These are phyloP conservation scores for Triops longicaudatus DNA, from an alignment of 1,140 invertebrate species.

Conservation along the genomic window DNA sequence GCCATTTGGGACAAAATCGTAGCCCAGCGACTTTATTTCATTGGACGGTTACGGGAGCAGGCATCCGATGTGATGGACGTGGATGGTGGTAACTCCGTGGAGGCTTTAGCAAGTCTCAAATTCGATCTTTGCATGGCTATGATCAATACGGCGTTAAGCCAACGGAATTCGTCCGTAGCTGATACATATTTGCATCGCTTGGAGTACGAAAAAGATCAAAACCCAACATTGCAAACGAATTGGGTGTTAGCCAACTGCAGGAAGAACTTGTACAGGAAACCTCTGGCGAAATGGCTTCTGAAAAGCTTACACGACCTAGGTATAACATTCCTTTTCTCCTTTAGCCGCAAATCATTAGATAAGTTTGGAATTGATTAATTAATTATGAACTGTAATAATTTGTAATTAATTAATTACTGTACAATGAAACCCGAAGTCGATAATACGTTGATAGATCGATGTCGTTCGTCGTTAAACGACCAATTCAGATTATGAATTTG, in stretches of 20 bases:
- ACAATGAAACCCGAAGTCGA: no score
- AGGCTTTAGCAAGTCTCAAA: neutral
- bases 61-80: neutral
- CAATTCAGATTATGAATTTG: no score
- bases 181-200: neutral
- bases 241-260: neutral
- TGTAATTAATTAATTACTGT: no score
- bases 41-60: neutral
- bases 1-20: neutral
- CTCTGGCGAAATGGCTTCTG: neutral
- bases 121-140: neutral
- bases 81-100: neutral
- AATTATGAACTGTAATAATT: no score
- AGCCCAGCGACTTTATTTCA: neutral
- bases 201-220: neutral
- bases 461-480: no score
- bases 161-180: neutral
- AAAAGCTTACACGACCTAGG: slow-evolving; percentile 1
- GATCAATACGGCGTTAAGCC: neutral
- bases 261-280: neutral
- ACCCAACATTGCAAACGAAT: neutral
- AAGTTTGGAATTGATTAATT: no score
- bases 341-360: neutral
- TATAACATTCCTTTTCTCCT: neutral
- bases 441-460: no score